These are phyloP conservation scores for Zele albiditarsus DNA, from an alignment of 2,888 invertebrate genomes.

Conservation along the genomic window DNA sequence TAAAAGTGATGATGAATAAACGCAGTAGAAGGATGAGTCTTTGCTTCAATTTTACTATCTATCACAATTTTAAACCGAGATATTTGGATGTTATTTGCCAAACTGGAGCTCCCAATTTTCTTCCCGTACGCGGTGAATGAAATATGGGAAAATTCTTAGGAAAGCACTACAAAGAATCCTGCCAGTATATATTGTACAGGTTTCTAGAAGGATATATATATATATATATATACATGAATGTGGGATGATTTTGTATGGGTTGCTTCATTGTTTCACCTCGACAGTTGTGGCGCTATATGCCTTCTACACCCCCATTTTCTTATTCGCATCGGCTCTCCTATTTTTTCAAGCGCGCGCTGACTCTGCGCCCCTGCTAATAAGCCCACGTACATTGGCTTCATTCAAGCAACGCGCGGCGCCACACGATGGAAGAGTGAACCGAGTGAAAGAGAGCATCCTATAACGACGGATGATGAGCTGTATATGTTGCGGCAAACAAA, in stretches of 20 bases:
- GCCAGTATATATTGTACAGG: background rate
- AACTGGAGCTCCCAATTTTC: too few species aligned
- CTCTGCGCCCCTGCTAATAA: constrained; percentile 40
- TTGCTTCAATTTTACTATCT: too few species aligned
- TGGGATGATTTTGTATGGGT: background rate
- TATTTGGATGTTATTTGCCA: too few species aligned
- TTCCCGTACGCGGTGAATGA: too few species aligned
- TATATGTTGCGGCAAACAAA: constrained; percentile 8
- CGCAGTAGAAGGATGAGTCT: too few species aligned
- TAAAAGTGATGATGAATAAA: too few species aligned
- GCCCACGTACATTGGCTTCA: constrained; percentile 49
- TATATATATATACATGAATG: constrained; percentile 5
- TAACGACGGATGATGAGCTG: constrained; percentile 36
- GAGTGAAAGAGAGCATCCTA: constrained; percentile 40
- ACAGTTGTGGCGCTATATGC: background rate
- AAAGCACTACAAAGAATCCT: background rate
- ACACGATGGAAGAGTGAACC: constrained; percentile 44
- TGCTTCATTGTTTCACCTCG: constrained; percentile 35
- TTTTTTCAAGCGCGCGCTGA: constrained; percentile 25
- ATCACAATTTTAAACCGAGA: too few species aligned
- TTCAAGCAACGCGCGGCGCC: constrained; percentile 42
- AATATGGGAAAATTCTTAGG: background rate
- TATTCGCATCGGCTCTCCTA: constrained; percentile 36
- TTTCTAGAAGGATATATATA: background rate
- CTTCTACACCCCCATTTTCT: constrained; percentile 32